phyloP scores from a whole-genome alignment of 2,113 vertebrate genomes.

The Haplochromis burtoni region DNA sequence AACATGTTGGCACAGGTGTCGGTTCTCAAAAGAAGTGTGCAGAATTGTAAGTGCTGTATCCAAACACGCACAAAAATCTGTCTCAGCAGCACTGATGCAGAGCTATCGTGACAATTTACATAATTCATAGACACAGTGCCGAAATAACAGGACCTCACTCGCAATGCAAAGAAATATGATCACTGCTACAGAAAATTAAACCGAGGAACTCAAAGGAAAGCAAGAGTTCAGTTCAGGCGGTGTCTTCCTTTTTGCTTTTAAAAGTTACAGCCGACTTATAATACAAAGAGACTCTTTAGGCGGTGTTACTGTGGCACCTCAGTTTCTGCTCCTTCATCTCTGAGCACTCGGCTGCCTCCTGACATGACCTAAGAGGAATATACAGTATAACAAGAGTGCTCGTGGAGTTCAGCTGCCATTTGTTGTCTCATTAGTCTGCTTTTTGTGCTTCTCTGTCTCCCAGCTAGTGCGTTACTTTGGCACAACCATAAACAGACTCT shows the following conservation, averaged over 20 bases:
- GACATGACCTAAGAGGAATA: background rate
- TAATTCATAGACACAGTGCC: background rate
- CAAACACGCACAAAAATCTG: background rate
- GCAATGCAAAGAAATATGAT: background rate
- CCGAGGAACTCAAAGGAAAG: background rate
- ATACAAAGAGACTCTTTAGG: constrained; percentile 28
- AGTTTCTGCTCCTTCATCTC: constrained; percentile 14
- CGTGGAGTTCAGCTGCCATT: constrained; percentile 14
- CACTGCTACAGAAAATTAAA: background rate
- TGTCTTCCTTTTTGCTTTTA: background rate
- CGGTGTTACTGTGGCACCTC: background rate
- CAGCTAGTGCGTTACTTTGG: background rate
- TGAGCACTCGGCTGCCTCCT: background rate
- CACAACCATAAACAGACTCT: background rate
- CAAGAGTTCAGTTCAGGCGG: background rate
- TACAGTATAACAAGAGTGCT: background rate
- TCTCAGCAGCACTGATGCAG: background rate
- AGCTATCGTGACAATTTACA: background rate
- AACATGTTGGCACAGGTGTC: background rate
- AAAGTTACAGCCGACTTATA: background rate
- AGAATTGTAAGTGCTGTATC: background rate
- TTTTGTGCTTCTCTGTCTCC: background rate
- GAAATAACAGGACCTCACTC: background rate
- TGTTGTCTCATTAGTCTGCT: constrained; percentile 35
- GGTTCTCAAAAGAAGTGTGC: background rate